Evolutionary conservation across 2,797 vertebrate genomes (phyloP), one percentile per base, ranked within the genome.

Genomic region (Neosilurus mollespiculum): DNA sequence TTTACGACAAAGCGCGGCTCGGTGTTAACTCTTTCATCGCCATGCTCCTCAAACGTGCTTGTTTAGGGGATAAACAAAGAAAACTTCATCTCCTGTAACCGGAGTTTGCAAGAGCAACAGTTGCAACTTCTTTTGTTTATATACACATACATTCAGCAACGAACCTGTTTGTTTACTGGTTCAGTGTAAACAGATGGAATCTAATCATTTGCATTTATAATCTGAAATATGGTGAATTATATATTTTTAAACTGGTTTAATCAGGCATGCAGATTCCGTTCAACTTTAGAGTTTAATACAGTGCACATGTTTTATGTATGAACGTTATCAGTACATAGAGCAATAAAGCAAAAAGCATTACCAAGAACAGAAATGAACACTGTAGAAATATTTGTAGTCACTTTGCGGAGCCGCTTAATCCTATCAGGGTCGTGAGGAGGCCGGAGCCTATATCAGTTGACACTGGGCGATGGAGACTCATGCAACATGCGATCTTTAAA

Each of bases 11-110:
- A 22, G 54, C 61, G 56, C 59, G 79, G 56, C 8, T 61, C 75
- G 34, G 30, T 0, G 61, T 90, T 90, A 90, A 90, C 90, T 64
- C 83, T 79, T 90, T 86, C 86, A 69, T 11, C 87, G 80, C 90
- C 78, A 20, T 22, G 64, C 34, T 1, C 3, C 61, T 54, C 51
- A 20, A 51, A 53, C 18, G 10, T 16, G 12, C 1, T 22, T 34
- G n/a, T 72, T 71, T 62, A 20, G 49, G 18, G 24, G 24, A 15
- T 24, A 24, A 61, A 54, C 59, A 34, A 53, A 78, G 64, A 43
- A 51, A 11, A 58, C 54, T 20, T 34, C 6, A 77, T 43, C 51
- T 37, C 34, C 20, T 61, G n/a, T 24, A 51, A 51, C 59, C 30
- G 43, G 24, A 53, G 24, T 9, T 30, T 20, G 77, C 9, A 79